These are phyloP conservation scores for Chamaetylas fuelleborni DNA, from an alignment of 2,113 vertebrate species.

Conservation along the genomic window DNA sequence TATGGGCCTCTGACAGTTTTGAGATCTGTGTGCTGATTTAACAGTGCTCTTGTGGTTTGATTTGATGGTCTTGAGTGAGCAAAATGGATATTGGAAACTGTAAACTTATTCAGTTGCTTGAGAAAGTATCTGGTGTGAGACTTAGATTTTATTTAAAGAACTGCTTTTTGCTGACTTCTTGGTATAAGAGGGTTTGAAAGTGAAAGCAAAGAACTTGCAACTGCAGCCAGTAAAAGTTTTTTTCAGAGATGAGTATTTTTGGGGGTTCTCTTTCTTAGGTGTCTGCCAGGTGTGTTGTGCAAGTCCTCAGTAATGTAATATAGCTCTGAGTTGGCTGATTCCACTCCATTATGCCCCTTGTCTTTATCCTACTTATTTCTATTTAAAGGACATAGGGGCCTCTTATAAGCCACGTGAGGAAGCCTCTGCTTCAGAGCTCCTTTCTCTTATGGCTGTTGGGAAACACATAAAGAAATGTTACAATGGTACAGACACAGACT, in stretches of 20 bases:
- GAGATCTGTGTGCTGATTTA: background rate
- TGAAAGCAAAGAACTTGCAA: background rate
- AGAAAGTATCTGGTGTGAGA: background rate
- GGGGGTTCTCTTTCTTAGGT: background rate
- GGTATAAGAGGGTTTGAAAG: background rate
- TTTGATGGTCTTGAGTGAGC: background rate
- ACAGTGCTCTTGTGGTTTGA: background rate
- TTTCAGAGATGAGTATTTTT: background rate
- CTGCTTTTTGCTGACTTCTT: background rate
- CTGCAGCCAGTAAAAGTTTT: background rate
- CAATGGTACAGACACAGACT: background rate
- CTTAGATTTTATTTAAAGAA: background rate
- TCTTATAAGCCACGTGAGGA: background rate
- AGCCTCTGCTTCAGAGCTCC: background rate
- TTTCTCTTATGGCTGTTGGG: accelerated
- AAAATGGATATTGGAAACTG: background rate
- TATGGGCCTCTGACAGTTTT: background rate
- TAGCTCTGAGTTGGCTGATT: background rate
- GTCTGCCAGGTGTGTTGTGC: background rate
- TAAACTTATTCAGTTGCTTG: background rate
- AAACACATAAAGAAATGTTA: background rate
- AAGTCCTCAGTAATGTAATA: background rate
- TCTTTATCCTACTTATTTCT: background rate
- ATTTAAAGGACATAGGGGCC: background rate
- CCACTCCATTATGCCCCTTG: background rate